These are phyloP conservation scores for Microtus ochrogaster DNA, from an alignment of 2,113 vertebrate genomes.

Conservation along the genomic window DNA sequence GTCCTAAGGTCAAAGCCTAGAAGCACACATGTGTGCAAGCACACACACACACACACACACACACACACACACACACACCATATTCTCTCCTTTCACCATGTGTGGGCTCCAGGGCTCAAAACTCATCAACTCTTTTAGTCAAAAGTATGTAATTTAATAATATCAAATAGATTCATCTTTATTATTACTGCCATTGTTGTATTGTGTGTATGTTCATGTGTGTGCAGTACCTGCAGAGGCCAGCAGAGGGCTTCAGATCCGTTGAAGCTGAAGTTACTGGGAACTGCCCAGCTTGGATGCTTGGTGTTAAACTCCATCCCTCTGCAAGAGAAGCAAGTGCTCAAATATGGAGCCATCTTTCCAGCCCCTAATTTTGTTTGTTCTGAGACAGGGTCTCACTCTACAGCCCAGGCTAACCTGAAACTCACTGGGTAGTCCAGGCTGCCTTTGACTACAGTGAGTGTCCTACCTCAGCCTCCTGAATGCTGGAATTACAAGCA, in stretches of 20 bases:
- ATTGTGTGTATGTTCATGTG: not conserved
- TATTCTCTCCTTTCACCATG: not conserved
- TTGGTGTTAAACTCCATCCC: too few species aligned
- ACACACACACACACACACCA: not conserved
- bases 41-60: not conserved
- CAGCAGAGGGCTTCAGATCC: not conserved
- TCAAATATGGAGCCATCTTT: not conserved
- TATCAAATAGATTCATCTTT: not conserved
- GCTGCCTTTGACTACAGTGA: not conserved
- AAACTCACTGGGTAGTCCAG: not conserved
- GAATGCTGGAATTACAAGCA: not conserved
- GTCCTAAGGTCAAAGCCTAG: not conserved
- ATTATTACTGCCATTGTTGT: not conserved
- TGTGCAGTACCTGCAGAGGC: not conserved
- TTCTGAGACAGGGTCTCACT: not conserved
- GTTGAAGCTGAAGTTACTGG: not conserved
- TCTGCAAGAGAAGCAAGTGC: not conserved
- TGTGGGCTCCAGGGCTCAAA: not conserved
- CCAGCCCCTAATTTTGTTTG: not conserved
- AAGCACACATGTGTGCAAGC: too few species aligned
- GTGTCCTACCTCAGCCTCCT: not conserved
- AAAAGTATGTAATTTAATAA: not conserved
- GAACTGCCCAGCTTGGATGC: not conserved
- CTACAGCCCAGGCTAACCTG: not conserved
- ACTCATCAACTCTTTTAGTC: not conserved